Conservation (phyloP, 92 coral and sea anemone genomes). For the Pocillopora grandis region DNA sequence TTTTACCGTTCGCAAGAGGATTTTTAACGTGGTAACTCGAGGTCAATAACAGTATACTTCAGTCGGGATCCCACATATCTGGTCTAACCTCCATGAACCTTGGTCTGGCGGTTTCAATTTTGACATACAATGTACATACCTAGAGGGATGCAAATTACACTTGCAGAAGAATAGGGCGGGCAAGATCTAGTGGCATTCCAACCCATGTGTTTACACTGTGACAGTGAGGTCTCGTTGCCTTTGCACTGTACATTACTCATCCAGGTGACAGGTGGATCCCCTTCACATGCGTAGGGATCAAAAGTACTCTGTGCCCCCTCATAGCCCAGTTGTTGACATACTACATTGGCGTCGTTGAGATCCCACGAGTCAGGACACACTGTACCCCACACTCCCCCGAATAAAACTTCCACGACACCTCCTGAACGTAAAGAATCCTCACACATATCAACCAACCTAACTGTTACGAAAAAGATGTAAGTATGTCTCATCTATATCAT, state of each 20-base stretch:
- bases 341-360: slow-evolving; percentile 41
- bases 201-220: slow-evolving; percentile 17
- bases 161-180: background rate
- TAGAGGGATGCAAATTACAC: slow-evolving; percentile 19
- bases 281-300: background rate
- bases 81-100: background rate
- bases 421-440: background rate
- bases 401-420: slow-evolving; percentile 50
- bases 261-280: slow-evolving; percentile 12
- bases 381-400: slow-evolving; percentile 59
- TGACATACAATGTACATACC: background rate
- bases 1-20: too few relatives aligned
- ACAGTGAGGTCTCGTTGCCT: slow-evolving; percentile 44
- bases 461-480: background rate
- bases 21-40: too few relatives aligned
- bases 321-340: slow-evolving; percentile 56
- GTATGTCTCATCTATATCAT: background rate
- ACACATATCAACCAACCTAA: background rate
- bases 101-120: background rate
- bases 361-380: slow-evolving; percentile 63
- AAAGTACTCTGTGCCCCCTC: slow-evolving; percentile 37
- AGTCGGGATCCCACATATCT: background rate
- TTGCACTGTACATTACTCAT: slow-evolving; percentile 39
- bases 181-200: background rate
- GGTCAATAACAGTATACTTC: background rate